Percentiles rank a stretch among this genome's conserved stretches.
Evolutionary conservation across 2,113 vertebrate species (phyloP).

Genomic region (Oncorhynchus masou): DNA sequence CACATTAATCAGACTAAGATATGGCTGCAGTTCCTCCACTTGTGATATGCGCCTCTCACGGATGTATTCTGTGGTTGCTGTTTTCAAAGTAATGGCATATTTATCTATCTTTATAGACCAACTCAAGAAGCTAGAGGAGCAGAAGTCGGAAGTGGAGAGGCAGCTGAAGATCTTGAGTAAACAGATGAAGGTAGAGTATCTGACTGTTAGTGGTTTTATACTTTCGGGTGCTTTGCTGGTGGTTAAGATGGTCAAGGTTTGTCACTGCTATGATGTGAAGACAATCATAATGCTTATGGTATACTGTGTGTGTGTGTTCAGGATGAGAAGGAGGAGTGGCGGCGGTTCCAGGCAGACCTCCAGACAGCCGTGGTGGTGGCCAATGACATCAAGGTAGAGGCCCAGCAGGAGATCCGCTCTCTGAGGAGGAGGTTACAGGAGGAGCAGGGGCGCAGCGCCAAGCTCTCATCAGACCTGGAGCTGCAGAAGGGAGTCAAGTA

Average conservation of each 20-base stretch:
- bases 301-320: conserved; percentile 41
- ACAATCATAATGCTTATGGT: too few species aligned
- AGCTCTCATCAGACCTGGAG: conserved; percentile 85
- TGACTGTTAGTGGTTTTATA: neutral
- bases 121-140: conserved; percentile 86
- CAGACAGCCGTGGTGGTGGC: conserved; percentile 97
- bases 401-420: conserved; percentile 89
- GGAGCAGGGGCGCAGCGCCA: conserved; percentile 85
- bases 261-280: too few species aligned
- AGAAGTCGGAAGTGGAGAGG: conserved; percentile 86
- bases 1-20: too few species aligned
- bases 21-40: too few species aligned
- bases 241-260: too few species aligned
- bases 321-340: conserved; percentile 96
- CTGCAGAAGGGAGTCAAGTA: conserved; percentile 86
- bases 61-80: neutral
- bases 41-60: too few species aligned
- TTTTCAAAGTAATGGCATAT: conserved; percentile 7
- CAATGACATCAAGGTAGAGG: conserved; percentile 97
- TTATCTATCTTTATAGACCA: conserved; percentile 73
- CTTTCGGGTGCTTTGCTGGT: too few species aligned
- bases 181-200: conserved; percentile 85
- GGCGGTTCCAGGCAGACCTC: conserved; percentile 93
- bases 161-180: conserved; percentile 85
- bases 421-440: conserved; percentile 88